Evolutionary conservation across 2,113 vertebrate genomes (phyloP), one percentile per base, ranked within the genome.

Genomic region (Microcebus murinus): DNA sequence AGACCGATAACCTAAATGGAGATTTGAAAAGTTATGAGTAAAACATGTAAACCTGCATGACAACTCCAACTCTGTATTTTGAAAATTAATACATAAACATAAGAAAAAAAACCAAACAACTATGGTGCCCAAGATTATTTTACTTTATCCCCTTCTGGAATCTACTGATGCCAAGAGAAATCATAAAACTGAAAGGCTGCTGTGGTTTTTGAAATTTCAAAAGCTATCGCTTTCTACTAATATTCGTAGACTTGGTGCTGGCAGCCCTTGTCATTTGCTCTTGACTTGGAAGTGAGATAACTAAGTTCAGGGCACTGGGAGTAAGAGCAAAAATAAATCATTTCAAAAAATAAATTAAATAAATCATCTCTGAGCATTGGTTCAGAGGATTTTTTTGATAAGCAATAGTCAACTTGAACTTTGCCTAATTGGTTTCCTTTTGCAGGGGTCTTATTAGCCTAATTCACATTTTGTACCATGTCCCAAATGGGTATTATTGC

Each of bases 271-370:
- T 36, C 31, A 90, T 63, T 80, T 73, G 11, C 5, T 76, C 3
- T 68, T 93, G 55, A 79, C 13, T 86, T 42, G 7, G 6, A 90
- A 59, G 18, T 63, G 79, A 2, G n/a, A 59, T 90, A n/a, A 77
- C 8, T 67, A 87, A 63, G 68, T 82, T 59, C 17, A 82, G 45
- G 10, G 7, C 5, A 48, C 15, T n/a, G 3, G 15, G 8, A 94
- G 48, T 87, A 39, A 81, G 90, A 76, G 29, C 50, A 86, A 87
- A 95, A 89, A 34, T 27, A 94, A 82, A 83, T 87, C 7, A 96
- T 93, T 96, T 91, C 8, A 2, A 55, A 79, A 86, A 93, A 23
- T 79, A 79, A 80, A 55, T 95, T 5, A 89, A 90, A 95, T 50
- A 79, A 90, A 48, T 90, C 9, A 12, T 89, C 20, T 91, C 27